These are phyloP conservation scores for Zaprionus capensis DNA, from an alignment of 1,140 invertebrate species.

Conservation along the genomic window DNA sequence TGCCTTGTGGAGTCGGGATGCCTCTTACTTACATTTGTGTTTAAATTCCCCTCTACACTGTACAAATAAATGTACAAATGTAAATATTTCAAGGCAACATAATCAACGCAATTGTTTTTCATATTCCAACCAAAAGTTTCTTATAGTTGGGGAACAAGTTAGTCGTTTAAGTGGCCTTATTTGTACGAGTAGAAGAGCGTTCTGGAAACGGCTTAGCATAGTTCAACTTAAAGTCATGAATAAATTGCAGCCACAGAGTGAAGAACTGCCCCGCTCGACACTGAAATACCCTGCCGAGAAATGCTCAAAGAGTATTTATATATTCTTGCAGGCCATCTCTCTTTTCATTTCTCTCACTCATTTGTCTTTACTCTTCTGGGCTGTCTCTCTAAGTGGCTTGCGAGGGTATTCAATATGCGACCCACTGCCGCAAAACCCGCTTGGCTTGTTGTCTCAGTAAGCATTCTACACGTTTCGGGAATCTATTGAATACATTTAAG, in stretches of 20 bases:
- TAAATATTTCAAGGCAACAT: no score
- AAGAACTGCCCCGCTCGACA: background rate
- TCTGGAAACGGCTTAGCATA: background rate
- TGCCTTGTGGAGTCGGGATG: no score
- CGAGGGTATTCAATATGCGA: background rate
- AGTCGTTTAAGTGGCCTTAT: background rate
- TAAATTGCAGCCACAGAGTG: background rate
- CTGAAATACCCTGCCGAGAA: background rate
- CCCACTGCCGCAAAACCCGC: background rate
- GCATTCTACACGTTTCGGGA: background rate
- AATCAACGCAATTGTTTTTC: background rate
- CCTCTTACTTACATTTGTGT: no score
- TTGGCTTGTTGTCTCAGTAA: background rate
- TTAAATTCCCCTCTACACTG: no score
- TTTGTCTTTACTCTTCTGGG: background rate
- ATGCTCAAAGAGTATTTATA: background rate
- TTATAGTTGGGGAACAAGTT: background rate
- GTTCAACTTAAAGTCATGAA: background rate
- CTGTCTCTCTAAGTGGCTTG: background rate
- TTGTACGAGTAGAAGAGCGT: background rate
- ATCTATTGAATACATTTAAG: slow-evolving; percentile 7
- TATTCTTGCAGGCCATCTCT: background rate
- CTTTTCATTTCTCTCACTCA: background rate
- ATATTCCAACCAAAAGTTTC: background rate
- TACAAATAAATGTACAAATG: background rate